phyloP scores from a whole-genome alignment of 2,888 invertebrate species.

The Dolichopus griseipennis region DNA sequence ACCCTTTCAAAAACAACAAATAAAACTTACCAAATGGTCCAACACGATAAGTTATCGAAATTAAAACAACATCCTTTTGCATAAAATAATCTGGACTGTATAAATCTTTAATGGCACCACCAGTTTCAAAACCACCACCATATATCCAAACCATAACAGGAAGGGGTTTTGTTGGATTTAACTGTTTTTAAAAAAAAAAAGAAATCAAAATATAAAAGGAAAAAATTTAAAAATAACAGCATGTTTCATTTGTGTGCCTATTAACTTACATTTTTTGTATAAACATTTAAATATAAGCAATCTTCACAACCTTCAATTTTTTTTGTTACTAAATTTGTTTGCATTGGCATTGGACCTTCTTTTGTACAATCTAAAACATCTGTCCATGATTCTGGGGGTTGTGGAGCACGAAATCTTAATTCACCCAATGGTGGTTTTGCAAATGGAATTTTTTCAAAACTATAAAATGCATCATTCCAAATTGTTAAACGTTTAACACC shows the following conservation, averaged over 20 bases:
- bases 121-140: constrained; percentile 45
- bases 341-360: constrained; percentile 36
- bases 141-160: constrained; percentile 47
- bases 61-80: constrained; percentile 44
- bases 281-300: constrained; percentile 48
- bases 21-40: constrained; percentile 40
- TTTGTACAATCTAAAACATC: constrained; percentile 41
- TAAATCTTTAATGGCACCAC: constrained; percentile 41
- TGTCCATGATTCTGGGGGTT: constrained; percentile 41
- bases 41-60: constrained; percentile 45
- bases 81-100: constrained; percentile 45
- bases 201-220: no score
- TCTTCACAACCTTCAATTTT: constrained; percentile 46
- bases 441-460: constrained; percentile 40
- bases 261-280: constrained; percentile 37
- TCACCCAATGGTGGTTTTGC: constrained; percentile 38
- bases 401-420: constrained; percentile 40
- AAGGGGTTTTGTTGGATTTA: constrained; percentile 28
- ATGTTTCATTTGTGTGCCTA: no score
- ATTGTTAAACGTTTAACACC: constrained; percentile 37
- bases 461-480: constrained; percentile 35
- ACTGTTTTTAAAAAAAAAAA: constrained; percentile 26
- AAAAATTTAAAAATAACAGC: no score
- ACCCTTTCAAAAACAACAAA: not conserved
- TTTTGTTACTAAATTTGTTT: constrained; percentile 34